Evolutionary conservation across 1,140 invertebrate genomes (phyloP), one percentile per base, ranked within the genome.

Genomic region (Heliconius congener): DNA sequence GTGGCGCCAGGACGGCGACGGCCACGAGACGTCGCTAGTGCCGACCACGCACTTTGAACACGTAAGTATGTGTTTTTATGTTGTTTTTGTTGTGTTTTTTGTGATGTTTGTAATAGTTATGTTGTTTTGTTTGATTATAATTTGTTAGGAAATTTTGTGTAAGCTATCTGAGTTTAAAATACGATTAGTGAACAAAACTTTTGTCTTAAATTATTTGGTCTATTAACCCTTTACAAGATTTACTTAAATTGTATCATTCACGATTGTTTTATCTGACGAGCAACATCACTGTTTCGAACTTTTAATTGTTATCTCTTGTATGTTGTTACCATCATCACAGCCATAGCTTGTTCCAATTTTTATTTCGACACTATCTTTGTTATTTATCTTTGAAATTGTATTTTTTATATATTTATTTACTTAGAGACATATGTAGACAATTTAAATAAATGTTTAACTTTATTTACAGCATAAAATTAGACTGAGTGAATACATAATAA

Each of bases 1-100:
- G 88, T 89, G 86, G 82, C 85, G 87, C 84, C 89, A 93, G 91
- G 90, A 86, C 87, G 90, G 91, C 81, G 91, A 90, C 84, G 91
- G 91, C 4, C 90, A 85, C 85, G 91, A 89, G 90, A 91, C 90
- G 73, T 78, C 88, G 66, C 78, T 92, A 79, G 90, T 89, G 77
- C 87, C 90, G 42, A 81, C 88, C 82, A 89, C 90, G 86, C 88
- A 86, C 77, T 92, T 90, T 87, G 84, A 91, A 60, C 89, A 92
- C 81, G 91, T 93, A 83, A 93, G 91, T 93, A 74, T 78, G 39
- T 18, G 34, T 71, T 46, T 73, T 78, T 42, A n/a, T 39, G 30
- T 71, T 27, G 19, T 39, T 77, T 39, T 55, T 46, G 9, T 78
- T 73, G 71, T 78, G 39, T 9, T 30, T 71, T 73, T 78, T 30